A percentile compares a stretch with the other conserved stretches of the same genome.
phyloP scores from a whole-genome alignment of 2,797 vertebrate genomes.

The Molossus molossus region DNA sequence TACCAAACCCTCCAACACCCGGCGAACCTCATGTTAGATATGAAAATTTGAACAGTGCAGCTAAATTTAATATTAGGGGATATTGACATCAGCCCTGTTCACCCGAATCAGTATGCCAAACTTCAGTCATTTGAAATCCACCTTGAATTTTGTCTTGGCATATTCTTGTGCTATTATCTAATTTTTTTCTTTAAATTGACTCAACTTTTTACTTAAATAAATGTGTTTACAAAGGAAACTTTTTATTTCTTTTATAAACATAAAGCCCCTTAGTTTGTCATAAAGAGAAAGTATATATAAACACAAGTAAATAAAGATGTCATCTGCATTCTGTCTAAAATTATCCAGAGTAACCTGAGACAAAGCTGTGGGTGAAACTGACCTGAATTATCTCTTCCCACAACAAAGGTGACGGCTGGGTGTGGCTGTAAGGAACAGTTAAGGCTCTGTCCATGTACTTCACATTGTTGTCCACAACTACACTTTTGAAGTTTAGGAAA shows the following conservation, averaged over 20 bases:
- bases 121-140: not conserved
- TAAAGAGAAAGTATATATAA: not conserved
- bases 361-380: not conserved
- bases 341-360: not conserved
- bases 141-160: not conserved
- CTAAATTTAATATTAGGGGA: not conserved
- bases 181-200: conserved; percentile 13
- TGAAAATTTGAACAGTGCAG: not conserved
- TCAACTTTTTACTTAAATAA: conserved; percentile 13
- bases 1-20: not conserved
- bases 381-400: not conserved
- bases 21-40: not conserved
- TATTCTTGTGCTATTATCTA: not conserved
- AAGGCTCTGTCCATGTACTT: not conserved
- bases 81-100: not conserved
- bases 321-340: not conserved
- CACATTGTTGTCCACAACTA: not conserved
- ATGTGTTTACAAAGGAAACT: not conserved
- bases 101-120: not conserved
- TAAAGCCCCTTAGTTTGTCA: not conserved
- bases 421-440: too few species aligned
- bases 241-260: not conserved
- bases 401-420: not conserved
- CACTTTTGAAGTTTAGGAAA: not conserved
- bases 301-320: not conserved